phyloP scores from a whole-genome alignment of 2,888 invertebrate genomes.

The Liopterus haemorrhoidalis region DNA sequence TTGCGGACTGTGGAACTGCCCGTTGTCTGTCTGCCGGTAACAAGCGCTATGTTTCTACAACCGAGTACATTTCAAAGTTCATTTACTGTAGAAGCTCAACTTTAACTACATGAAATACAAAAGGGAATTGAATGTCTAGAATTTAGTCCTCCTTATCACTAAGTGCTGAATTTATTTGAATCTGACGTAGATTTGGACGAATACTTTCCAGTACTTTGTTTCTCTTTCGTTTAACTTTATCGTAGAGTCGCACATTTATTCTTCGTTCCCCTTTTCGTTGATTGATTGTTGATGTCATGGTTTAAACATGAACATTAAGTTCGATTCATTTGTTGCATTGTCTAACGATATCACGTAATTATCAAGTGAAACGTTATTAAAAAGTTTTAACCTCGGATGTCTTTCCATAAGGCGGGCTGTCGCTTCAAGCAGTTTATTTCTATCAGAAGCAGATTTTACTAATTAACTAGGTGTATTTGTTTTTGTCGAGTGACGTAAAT shows the following conservation, averaged over 20 bases:
- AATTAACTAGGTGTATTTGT: too few relatives aligned
- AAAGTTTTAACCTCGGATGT: too few relatives aligned
- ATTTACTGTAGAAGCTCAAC: slow-evolving; percentile 20
- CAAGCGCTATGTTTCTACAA: too few relatives aligned
- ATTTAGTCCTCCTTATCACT: slow-evolving; percentile 37
- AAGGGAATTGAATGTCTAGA: slow-evolving; percentile 34
- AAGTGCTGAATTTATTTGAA: slow-evolving; percentile 40
- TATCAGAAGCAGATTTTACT: too few relatives aligned
- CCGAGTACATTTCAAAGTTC: too few relatives aligned
- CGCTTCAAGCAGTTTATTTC: too few relatives aligned
- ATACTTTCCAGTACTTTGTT: slow-evolving; percentile 37
- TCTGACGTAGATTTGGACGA: slow-evolving; percentile 35
- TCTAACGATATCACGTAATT: too few relatives aligned
- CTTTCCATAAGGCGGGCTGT: too few relatives aligned
- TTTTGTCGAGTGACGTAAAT: too few relatives aligned
- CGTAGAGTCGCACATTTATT: slow-evolving; percentile 38
- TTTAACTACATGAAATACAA: slow-evolving; percentile 20
- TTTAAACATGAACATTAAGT: not conserved
- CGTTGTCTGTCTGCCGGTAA: too few relatives aligned
- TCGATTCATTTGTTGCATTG: not conserved
- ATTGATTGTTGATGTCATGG: slow-evolving; percentile 39
- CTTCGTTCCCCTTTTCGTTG: slow-evolving; percentile 33
- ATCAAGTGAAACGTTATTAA: too few relatives aligned
- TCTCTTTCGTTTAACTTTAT: slow-evolving; percentile 33
- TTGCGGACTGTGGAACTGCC: too few relatives aligned